Percentiles rank a stretch among this genome's conserved stretches.
phyloP scores from a whole-genome alignment of 2,113 vertebrate genomes.

The Chamaetylas fuelleborni region DNA sequence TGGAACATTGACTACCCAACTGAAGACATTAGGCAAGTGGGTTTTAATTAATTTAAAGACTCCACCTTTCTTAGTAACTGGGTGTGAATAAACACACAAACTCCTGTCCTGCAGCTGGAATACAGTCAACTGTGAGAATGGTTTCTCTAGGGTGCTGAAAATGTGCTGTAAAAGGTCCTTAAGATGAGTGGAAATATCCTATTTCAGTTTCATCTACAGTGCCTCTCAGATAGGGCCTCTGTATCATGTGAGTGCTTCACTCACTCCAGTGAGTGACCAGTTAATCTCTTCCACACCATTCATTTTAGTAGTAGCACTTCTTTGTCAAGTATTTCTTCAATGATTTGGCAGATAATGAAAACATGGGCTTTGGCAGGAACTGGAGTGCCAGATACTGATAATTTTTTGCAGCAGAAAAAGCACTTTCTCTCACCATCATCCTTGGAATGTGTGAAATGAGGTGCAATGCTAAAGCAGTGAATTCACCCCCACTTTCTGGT shows the following conservation, averaged over 20 bases:
- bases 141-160: background rate
- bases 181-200: background rate
- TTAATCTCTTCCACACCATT: background rate
- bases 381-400: background rate
- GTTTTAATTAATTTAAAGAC: background rate
- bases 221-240: background rate
- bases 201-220: background rate
- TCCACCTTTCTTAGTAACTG: background rate
- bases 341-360: background rate
- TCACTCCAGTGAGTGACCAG: background rate
- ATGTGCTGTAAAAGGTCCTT: background rate
- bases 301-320: background rate
- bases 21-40: background rate
- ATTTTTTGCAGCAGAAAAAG: background rate
- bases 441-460: background rate
- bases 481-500: background rate
- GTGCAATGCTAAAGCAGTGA: background rate
- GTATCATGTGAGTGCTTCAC: background rate
- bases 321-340: background rate
- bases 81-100: background rate
- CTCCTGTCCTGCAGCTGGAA: background rate
- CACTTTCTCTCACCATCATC: background rate
- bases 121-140: background rate
- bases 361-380: background rate
- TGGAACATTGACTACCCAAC: background rate